Percentiles rank a stretch among this genome's conserved stretches.
These are phyloP conservation scores for Galaxea fascicularis DNA, from an alignment of 92 coral and sea anemone species.

Conservation along the genomic window DNA sequence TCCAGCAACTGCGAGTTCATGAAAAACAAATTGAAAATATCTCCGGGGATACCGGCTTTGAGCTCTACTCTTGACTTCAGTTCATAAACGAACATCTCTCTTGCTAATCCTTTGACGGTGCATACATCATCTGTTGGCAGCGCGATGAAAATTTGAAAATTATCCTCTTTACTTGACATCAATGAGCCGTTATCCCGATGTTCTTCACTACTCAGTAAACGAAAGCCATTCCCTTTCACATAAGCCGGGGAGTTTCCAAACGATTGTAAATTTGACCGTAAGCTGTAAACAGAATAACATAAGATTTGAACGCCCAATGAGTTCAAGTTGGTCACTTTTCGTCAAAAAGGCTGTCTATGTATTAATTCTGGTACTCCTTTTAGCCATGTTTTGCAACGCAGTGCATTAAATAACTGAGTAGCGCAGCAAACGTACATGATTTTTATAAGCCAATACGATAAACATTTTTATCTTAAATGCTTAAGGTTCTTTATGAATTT, in stretches of 20 bases:
- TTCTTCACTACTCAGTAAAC: neutral
- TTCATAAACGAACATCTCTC: conserved; percentile 74
- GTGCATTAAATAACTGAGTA: no score
- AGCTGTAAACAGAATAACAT: conserved; percentile 17
- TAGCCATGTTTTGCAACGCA: no score
- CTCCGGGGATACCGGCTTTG: conserved; percentile 94
- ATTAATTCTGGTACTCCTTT: no score
- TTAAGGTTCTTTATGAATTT: conserved; percentile 10
- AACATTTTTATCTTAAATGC: neutral
- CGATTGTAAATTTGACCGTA: neutral
- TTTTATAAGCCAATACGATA: neutral
- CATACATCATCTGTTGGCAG: conserved; percentile 90
- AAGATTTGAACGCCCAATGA: neutral
- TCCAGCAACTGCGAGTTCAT: conserved; percentile 86
- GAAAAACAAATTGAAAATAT: conserved; percentile 82
- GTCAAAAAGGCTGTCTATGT: neutral
- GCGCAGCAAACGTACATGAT: no score
- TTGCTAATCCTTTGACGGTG: conserved; percentile 67
- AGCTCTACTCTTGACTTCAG: conserved; percentile 90
- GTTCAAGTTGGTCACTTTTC: neutral
- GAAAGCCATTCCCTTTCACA: neutral
- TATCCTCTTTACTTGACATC: conserved; percentile 36
- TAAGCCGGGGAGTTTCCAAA: neutral
- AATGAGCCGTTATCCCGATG: neutral
- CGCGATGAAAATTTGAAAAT: conserved; percentile 82